Evolutionary conservation across 23 tunicate genomes (phyloP).

Genomic region (Trididemnum clinides): DNA sequence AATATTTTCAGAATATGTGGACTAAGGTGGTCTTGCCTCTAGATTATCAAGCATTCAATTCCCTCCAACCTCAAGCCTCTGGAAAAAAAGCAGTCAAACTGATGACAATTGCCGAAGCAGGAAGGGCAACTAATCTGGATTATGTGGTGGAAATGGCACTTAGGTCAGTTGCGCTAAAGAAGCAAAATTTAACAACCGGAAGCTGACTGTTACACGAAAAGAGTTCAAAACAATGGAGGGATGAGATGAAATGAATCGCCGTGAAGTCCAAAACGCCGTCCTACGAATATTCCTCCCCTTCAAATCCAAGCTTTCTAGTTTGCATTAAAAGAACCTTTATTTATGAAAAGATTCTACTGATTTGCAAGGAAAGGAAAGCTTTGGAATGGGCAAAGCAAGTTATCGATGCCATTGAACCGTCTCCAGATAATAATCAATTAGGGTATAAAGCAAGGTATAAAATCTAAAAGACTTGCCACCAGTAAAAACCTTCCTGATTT

Average conservation of each 20-base stretch:
- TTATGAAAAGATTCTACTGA: not conserved
- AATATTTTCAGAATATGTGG: no score
- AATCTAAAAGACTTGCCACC: not conserved
- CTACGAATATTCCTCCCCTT: not conserved
- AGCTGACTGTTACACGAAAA: not conserved
- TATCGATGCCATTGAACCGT: not conserved
- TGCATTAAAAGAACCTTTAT: not conserved
- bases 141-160: no score
- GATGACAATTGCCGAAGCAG: no score
- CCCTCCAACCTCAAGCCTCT: no score
- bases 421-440: not conserved
- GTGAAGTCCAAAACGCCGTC: not conserved
- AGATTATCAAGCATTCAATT: no score
- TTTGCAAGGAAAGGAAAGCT: not conserved
- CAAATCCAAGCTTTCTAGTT: not conserved
- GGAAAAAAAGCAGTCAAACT: no score
- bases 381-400: not conserved
- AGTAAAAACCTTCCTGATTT: not conserved
- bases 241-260: not conserved
- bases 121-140: no score
- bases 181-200: not conserved
- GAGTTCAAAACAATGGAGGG: not conserved
- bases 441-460: not conserved
- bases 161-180: not conserved
- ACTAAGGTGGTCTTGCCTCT: no score